Evolutionary conservation across 2,113 vertebrate genomes (phyloP).

Genomic region (Rhea pennata): DNA sequence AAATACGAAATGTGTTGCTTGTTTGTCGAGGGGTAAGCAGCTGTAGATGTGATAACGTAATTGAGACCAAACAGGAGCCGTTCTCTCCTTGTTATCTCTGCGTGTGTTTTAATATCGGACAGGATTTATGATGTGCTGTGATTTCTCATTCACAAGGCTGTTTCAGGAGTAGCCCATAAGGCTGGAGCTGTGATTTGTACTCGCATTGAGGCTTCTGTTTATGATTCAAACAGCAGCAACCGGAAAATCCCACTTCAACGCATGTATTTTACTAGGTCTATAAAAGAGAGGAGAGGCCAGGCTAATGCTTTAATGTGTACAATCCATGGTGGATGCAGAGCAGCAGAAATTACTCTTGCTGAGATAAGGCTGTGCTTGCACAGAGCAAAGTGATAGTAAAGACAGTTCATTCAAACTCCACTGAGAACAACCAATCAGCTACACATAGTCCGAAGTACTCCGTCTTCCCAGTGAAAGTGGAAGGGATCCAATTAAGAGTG

Average conservation of each 20-base stretch:
- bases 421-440: neutral
- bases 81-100: neutral
- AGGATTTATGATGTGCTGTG: neutral
- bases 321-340: neutral
- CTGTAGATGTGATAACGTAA: neutral
- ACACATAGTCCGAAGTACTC: neutral
- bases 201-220: neutral
- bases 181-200: neutral
- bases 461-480: neutral
- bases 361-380: neutral
- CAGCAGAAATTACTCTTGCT: neutral
- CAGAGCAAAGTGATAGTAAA: neutral
- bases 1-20: conserved; percentile 2
- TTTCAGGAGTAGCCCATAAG: neutral
- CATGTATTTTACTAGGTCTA: neutral
- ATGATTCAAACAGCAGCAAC: neutral
- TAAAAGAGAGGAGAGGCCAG: neutral
- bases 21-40: conserved; percentile 27
- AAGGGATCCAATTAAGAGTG: conserved; percentile 14
- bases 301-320: neutral
- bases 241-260: neutral
- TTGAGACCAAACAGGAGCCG: conserved; percentile 21
- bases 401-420: neutral
- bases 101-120: neutral
- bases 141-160: conserved; percentile 8